These are phyloP conservation scores for Drosophila pegasa DNA, from an alignment of 2,888 invertebrate genomes.

Conservation along the genomic window DNA sequence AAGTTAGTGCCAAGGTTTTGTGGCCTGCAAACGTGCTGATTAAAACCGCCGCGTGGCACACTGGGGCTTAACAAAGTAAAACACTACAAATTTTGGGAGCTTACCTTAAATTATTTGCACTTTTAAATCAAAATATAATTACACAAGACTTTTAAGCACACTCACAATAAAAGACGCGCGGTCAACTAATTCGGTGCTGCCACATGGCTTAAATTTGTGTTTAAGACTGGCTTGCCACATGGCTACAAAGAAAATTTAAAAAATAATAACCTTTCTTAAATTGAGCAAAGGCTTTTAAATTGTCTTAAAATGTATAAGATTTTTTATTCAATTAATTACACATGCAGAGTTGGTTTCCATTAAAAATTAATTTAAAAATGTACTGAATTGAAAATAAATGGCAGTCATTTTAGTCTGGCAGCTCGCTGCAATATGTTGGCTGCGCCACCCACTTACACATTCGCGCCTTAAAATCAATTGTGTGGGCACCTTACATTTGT, in stretches of 20 bases:
- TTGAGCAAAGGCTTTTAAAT: neutral
- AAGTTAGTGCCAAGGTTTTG: constrained; percentile 67
- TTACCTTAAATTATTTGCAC: neutral
- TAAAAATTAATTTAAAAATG: neutral
- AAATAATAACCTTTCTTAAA: neutral
- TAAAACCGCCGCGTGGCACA: constrained; percentile 25
- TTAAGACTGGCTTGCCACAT: neutral
- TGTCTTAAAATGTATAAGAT: too few relatives aligned
- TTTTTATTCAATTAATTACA: neutral
- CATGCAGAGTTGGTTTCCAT: neutral
- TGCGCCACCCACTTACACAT: neutral
- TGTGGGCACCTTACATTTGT: neutral
- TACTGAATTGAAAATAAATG: neutral
- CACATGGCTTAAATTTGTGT: neutral
- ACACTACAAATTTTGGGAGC: neutral
- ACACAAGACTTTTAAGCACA: neutral
- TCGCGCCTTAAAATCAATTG: neutral
- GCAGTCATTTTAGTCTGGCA: neutral
- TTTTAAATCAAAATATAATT: neutral
- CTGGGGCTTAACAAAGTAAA: neutral
- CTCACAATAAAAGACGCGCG: neutral
- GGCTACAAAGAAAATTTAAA: neutral
- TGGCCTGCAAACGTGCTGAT: constrained; percentile 73
- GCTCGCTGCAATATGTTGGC: neutral
- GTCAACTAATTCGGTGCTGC: neutral